A percentile compares a stretch with the other conserved stretches of the same genome.
Evolutionary conservation across 2,113 vertebrate species (phyloP).

Genomic region (Brachirus orientalis): DNA sequence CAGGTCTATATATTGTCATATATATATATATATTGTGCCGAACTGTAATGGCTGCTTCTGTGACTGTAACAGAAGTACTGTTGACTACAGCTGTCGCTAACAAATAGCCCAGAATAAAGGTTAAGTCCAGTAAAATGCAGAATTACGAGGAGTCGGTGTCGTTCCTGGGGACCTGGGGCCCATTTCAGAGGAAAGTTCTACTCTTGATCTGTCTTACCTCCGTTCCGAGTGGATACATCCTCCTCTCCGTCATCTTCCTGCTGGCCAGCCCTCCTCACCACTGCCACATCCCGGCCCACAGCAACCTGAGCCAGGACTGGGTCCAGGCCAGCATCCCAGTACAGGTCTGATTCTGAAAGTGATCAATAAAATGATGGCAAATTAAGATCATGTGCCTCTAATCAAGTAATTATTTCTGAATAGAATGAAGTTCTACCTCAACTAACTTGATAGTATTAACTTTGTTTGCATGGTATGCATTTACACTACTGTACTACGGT

Average conservation of each 20-base stretch:
- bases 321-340: slow-evolving; percentile 52
- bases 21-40: no score
- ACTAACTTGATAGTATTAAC: no score
- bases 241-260: slow-evolving; percentile 57
- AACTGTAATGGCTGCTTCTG: background rate
- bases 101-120: background rate
- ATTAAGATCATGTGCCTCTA: no score
- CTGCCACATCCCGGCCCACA: slow-evolving; percentile 42
- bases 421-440: no score
- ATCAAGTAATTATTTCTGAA: no score
- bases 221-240: slow-evolving; percentile 47
- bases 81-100: background rate
- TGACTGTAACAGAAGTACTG: background rate
- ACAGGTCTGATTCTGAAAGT: slow-evolving; percentile 35
- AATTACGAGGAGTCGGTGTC: slow-evolving; percentile 54
- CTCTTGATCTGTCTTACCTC: slow-evolving; percentile 34
- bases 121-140: slow-evolving; percentile 38
- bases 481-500: background rate
- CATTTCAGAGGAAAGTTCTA: slow-evolving; percentile 55
- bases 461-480: background rate
- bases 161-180: slow-evolving; percentile 59
- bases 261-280: slow-evolving; percentile 51
- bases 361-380: background rate
- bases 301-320: slow-evolving; percentile 65
- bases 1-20: no score